Base-by-base conservation (phyloP, 2,797 vertebrate genomes). In the Philypnodon macrostomus region DNA sequence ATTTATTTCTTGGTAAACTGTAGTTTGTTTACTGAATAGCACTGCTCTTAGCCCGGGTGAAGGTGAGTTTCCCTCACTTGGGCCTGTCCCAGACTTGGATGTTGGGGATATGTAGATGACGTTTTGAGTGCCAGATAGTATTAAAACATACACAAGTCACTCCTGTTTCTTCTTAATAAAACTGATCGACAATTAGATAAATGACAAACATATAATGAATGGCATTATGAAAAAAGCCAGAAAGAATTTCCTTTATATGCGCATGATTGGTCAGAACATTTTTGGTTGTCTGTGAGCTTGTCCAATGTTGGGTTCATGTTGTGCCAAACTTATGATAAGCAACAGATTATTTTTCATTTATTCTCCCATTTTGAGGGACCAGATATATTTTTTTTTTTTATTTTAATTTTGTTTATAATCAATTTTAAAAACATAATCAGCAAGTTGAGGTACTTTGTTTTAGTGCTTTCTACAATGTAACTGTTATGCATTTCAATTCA, bases 401-500 rank as follows among this genome's bases (percentile, higher is more conserved):
- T 84, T 89, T 83, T 81, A 89, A 88, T 95, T 95, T 95, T 94
- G 93, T 98, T 97, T 96, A 92, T 98, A 95, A 96, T 97, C 93
- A 88, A 93, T 92, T 95, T 96, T 92, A 87, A 93, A 23, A 89
- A 88, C 93, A 85, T 96, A 95, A 96, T 94, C 90, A 75, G 93
- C 92, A 88, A 97, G 90, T 97, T 90, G 92, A 97, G 96, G 96
- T 99, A 99, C 96, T 98, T 97, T 97, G 93, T 95, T 96, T 96
- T 93, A 93, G 95, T 94, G 94, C 94, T 97, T 98, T 98, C 92
- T 97, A 97, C 93, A 93, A 96, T 98, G 94, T 97, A 97, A 98
- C 94, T 98, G 96, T 98, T 95, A 95, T 90, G 93, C 95, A 95
- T 98, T 98, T 95, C 92, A 93, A 92, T 93, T 94, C 92, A 92